A percentile compares a stretch with the other conserved stretches of the same genome.
Conservation (phyloP, 2,888 invertebrate genomes). For the Steinernema hermaphroditum region DNA sequence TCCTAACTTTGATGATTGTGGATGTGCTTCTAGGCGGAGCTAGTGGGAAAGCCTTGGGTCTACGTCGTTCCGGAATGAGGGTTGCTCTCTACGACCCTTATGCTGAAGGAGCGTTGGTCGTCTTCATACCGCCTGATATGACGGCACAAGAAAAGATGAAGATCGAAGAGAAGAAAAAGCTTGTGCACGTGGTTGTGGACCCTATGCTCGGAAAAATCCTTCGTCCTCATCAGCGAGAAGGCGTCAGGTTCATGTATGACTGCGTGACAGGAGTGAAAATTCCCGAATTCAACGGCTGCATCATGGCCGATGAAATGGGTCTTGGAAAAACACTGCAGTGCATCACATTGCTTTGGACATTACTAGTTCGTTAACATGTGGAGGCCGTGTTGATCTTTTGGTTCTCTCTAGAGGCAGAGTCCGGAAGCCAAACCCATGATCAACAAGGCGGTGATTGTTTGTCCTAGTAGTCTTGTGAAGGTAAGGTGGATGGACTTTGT, state of each 20-base stretch:
- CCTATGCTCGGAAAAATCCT: conserved; percentile 85
- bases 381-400: no score
- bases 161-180: conserved; percentile 53
- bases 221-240: conserved; percentile 96
- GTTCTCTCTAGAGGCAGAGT: conserved; percentile 76
- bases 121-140: conserved; percentile 82
- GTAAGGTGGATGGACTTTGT: conserved; percentile 47
- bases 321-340: conserved; percentile 97
- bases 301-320: conserved; percentile 99
- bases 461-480: conserved; percentile 94
- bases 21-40: conserved; percentile 44
- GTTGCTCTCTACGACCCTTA: conserved; percentile 62
- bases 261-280: conserved; percentile 92
- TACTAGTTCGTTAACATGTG: conserved; percentile 75
- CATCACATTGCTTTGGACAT: conserved; percentile 90
- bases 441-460: conserved; percentile 89
- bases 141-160: conserved; percentile 86
- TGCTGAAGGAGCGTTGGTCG: conserved; percentile 72
- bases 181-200: conserved; percentile 96
- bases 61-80: conserved; percentile 50
- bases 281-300: conserved; percentile 76
- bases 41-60: conserved; percentile 56
- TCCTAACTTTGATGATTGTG: not conserved
- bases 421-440: conserved; percentile 87
- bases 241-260: conserved; percentile 98